Evolutionary conservation across 2,888 invertebrate species (phyloP), one percentile per base, ranked within the genome.

Genomic region (Bembecia ichneumoniformis): DNA sequence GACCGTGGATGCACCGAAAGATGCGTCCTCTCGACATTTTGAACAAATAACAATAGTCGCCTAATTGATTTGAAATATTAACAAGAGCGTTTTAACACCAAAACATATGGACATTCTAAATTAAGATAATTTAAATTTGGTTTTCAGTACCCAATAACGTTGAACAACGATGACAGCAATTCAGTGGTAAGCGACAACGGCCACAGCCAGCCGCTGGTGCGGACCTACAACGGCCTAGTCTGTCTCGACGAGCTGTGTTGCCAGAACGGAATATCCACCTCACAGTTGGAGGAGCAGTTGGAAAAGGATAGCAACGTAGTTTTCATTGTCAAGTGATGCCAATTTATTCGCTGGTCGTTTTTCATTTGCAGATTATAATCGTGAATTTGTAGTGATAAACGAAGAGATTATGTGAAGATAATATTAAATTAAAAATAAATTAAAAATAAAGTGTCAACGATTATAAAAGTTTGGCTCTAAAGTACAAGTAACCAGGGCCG

Each of bases 191-290:
- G 76, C 52, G 76, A 74, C 34, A 77, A 78, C 69, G 77, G 79
- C 49, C 77, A 78, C 70, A 77, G 79, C 49, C 71, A 74, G 51
- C 61, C 91, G 82, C 53, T 75, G 9, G 73, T 74, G 9, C 63
- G 76, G 11, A 75, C 80, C 0, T 88, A 88, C 77, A 87, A 74
- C 66, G 89, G 88, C 0, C 64, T 82, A 1, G 83, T 80, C 2
- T 94, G 92, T 57, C 89, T 93, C 52, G 96, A 96, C 84, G 95
- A 96, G 77, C 92, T 96, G 59, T 96, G 96, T 74, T 94, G 95
- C 68, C 90, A 91, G 55, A 91, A 91, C 17, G 93, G 93, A 0
- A 87, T 93, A 46, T 90, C 91, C 14, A 88, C 91, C 13, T 88
- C 90, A 40, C 92, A 93, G 64, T 79, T 95, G 0, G 94, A 94